phyloP scores from a whole-genome alignment of 2,113 vertebrate genomes.

The Hemichromis elongatus region DNA sequence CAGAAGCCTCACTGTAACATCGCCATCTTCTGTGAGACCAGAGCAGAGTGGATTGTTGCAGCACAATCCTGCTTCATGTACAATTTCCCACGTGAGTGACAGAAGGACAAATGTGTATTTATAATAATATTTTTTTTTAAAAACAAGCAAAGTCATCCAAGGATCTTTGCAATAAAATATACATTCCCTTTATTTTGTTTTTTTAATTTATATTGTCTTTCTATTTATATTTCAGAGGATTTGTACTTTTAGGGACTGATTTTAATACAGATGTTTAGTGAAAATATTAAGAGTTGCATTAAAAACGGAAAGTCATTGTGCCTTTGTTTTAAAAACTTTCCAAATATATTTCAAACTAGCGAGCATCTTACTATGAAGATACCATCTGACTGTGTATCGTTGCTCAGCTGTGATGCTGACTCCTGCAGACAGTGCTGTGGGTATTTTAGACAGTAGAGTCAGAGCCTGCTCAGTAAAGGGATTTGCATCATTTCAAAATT shows the following conservation, averaged over 20 bases:
- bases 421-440: background rate
- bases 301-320: background rate
- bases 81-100: slow-evolving; percentile 90
- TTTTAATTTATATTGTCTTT: background rate
- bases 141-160: too few relatives aligned
- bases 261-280: background rate
- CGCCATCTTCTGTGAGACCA: slow-evolving; percentile 95
- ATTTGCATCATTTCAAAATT: background rate
- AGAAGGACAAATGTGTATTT: background rate
- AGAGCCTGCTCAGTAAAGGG: too few relatives aligned
- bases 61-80: slow-evolving; percentile 97
- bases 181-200: background rate
- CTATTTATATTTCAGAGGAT: background rate
- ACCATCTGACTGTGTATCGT: background rate
- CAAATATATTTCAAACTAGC: background rate
- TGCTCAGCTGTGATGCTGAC: background rate
- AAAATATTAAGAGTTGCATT: background rate
- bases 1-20: slow-evolving; percentile 90
- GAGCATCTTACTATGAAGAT: background rate
- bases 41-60: slow-evolving; percentile 91
- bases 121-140: too few relatives aligned
- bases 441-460: background rate
- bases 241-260: background rate
- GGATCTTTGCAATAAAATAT: background rate
- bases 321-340: background rate